A percentile compares a stretch with the other conserved stretches of the same genome.
Evolutionary conservation across 2,797 vertebrate genomes (phyloP).

Genomic region (Dipus sagitta): DNA sequence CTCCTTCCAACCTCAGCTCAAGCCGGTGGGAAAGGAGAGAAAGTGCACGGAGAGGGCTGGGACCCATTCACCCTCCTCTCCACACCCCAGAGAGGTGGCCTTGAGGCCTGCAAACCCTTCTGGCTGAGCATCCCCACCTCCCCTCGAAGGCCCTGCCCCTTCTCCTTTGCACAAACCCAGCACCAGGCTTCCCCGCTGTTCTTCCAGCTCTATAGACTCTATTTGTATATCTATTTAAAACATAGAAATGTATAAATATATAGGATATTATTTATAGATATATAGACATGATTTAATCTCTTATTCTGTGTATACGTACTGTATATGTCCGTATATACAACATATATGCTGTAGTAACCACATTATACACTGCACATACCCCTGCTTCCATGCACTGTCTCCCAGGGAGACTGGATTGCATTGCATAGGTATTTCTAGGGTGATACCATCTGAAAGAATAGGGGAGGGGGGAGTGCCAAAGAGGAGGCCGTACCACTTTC

Average conservation of each 20-base stretch:
- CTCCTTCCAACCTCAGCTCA: conserved; percentile 69
- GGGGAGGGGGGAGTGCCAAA: conserved; percentile 53
- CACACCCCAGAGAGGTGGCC: background rate
- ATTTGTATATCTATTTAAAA: conserved; percentile 90
- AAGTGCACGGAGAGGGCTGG: conserved; percentile 64
- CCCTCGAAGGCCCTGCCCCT: conserved; percentile 5
- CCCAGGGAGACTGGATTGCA: conserved; percentile 88
- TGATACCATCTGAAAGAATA: conserved; percentile 75
- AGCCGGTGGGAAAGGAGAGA: conserved; percentile 57
- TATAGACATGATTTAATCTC: conserved; percentile 89
- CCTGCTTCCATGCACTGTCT: conserved; percentile 87
- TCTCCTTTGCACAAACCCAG: conserved; percentile 70
- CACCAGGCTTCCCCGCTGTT: conserved; percentile 82
- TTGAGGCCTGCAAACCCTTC: background rate
- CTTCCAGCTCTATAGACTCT: conserved; percentile 88
- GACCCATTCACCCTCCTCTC: conserved; percentile 18
- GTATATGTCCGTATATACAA: conserved; percentile 87
- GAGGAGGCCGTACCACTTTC: conserved; percentile 85
- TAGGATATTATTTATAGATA: conserved; percentile 90
- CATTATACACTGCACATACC: conserved; percentile 84
- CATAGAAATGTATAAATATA: conserved; percentile 92
- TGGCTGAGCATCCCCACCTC: background rate
- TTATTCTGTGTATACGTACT: conserved; percentile 86
- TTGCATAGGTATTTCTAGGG: conserved; percentile 90
- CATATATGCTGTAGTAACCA: conserved; percentile 84